Evolutionary conservation across 2,797 vertebrate genomes (phyloP).

Genomic region (Pseudomugil gertrudae): DNA sequence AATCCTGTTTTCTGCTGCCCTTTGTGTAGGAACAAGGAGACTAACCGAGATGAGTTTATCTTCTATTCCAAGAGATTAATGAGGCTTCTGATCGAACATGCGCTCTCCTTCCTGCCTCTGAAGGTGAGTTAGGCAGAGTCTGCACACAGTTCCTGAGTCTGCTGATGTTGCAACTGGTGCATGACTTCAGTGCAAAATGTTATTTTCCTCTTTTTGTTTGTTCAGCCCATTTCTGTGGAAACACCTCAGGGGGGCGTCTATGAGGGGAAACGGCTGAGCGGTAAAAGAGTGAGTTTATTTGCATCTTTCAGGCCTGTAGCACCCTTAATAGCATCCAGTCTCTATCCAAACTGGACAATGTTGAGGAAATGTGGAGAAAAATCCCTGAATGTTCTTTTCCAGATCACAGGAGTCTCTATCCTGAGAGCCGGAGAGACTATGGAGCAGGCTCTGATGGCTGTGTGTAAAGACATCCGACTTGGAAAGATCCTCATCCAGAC

Average conservation of each 20-base stretch:
- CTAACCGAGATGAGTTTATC: constrained; percentile 91
- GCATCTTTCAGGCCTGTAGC: not conserved
- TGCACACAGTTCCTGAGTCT: no score
- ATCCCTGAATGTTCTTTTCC: not conserved
- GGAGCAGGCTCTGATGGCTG: constrained; percentile 91
- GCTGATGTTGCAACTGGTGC: not conserved
- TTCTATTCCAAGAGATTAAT: constrained; percentile 96
- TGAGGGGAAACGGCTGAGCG: constrained; percentile 87
- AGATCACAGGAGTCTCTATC: constrained; percentile 92
- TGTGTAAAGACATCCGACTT: constrained; percentile 92
- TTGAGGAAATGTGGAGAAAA: no score
- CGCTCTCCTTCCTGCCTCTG: constrained; percentile 91
- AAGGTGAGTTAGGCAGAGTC: constrained; percentile 83
- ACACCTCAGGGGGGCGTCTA: constrained; percentile 84
- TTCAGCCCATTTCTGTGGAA: constrained; percentile 87
- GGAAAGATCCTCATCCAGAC: constrained; percentile 96
- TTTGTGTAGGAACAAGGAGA: constrained; percentile 88
- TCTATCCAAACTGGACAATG: no score
- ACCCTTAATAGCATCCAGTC: no score
- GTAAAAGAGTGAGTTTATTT: constrained; percentile 84
- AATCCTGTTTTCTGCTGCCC: constrained; percentile 1
- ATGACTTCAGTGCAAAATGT: not conserved
- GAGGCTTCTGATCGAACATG: constrained; percentile 91
- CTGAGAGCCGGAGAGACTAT: constrained; percentile 92
- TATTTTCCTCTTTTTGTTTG: not conserved